A percentile compares a stretch with the other conserved stretches of the same genome.
Evolutionary conservation across 2,888 invertebrate species (phyloP).

Genomic region (Sympetrum striolatum): DNA sequence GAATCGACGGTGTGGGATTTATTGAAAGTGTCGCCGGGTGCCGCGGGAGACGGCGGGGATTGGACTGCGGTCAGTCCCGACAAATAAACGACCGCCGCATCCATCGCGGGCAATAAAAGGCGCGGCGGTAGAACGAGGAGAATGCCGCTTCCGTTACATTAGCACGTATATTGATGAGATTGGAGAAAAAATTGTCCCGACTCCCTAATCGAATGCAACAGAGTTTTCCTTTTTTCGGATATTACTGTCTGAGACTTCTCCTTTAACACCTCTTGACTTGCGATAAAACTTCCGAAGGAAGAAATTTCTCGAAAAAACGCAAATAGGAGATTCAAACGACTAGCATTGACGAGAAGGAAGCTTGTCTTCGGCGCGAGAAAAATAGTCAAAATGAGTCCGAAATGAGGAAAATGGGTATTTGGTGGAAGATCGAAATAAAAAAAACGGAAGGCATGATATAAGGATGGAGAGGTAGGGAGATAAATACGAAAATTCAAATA

Average conservation of each 20-base stretch:
- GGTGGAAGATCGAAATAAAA: too few species aligned
- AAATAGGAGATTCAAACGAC: neutral
- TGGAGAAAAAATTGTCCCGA: neutral
- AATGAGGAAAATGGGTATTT: too few species aligned
- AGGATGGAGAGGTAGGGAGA: too few species aligned
- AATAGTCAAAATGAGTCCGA: too few species aligned
- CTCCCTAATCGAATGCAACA: neutral
- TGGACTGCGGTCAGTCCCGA: neutral
- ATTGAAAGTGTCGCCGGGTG: neutral
- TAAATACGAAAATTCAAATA: too few species aligned
- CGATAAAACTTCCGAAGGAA: neutral
- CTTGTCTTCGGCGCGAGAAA: neutral
- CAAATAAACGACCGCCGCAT: neutral
- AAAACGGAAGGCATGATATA: too few species aligned
- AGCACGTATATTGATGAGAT: neutral
- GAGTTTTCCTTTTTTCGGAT: neutral
- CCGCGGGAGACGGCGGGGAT: neutral
- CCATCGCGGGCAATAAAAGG: neutral
- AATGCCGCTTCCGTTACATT: neutral
- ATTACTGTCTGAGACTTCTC: neutral
- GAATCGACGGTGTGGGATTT: neutral
- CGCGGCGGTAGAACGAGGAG: neutral
- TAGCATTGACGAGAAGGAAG: neutral
- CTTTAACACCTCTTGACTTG: neutral
- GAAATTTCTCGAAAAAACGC: neutral